Evolutionary conservation across 1,140 invertebrate genomes (phyloP), one percentile per base, ranked within the genome.

Genomic region (Hermetia illucens): DNA sequence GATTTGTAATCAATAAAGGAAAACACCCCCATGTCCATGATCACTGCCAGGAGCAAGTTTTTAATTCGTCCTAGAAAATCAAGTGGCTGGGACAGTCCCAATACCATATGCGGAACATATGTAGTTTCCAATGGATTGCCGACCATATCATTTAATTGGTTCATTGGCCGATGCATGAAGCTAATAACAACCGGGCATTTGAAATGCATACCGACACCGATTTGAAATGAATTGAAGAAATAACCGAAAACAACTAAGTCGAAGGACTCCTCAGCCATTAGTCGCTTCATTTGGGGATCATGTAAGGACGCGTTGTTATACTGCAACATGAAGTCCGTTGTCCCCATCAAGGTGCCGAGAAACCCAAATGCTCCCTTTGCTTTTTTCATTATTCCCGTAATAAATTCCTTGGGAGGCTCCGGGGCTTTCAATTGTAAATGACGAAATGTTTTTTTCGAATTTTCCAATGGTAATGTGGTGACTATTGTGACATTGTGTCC

Each of bases 151-250:
- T 33, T 33, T 33, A 33, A 4, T 9, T 18, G 16, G 3, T 12
- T 10, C 2, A 3, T 3, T 33, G 31, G 12, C 16, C 16, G 31
- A 15, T 9, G 10, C 31, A 33, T 33, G 10, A 33, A 33, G 3
- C 9, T 13, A 2, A 33, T 13, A 12, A 33, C 31, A 9, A 17
- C 31, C 12, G 31, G 31, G 10, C 31, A 33, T 33, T 33, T 33
- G 19, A 33, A 33, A 33, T 33, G 31, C 19, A 18, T 18, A 6
- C 15, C 31, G 19, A 33, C 31, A 17, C 31, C 31, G 8, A 33
- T 13, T 18, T 13, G 12, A 33, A 15, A 33, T 17, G 16, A 15
- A 33, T 33, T 33, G 9, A 33, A 33, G 3, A 33, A 18, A 33
- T 13, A 33, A 10, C 31, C 31, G 5, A 13, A 9, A 33, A 33